These are phyloP conservation scores for Pristionchus pacificus DNA, from an alignment of 1,140 invertebrate species.

Conservation along the genomic window DNA sequence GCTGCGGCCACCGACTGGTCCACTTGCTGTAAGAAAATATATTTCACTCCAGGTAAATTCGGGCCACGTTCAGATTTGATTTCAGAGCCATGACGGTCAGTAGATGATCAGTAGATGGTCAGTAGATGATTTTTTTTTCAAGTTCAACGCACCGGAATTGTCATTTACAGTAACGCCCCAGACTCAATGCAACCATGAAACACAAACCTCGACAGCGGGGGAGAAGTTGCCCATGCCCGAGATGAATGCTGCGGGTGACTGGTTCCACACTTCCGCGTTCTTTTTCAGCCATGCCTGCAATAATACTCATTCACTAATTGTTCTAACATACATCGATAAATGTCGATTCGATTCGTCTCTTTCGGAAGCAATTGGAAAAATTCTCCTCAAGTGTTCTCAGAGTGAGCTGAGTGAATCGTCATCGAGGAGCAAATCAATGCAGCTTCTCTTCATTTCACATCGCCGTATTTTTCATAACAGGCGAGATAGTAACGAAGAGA, in stretches of 20 bases:
- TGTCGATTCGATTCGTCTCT: conserved; percentile 11
- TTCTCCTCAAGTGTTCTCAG: conserved; percentile 15
- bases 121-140: no score
- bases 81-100: no score
- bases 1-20: conserved; percentile 12
- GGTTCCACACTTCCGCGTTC: conserved; percentile 37
- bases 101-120: no score
- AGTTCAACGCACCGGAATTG: no score
- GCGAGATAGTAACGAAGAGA: no score
- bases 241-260: conserved; percentile 18
- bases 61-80: no score
- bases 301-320: neutral
- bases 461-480: no score
- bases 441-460: neutral
- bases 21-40: no score
- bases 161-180: no score
- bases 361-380: neutral
- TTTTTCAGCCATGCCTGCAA: conserved; percentile 30
- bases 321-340: conserved; percentile 4
- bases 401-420: conserved; percentile 11
- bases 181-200: no score
- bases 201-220: conserved; percentile 17
- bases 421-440: neutral
- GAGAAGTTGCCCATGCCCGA: conserved; percentile 2
- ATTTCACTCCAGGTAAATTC: no score